Conservation (phyloP, 2,797 vertebrate genomes). For the Calcarius lapponicus region DNA sequence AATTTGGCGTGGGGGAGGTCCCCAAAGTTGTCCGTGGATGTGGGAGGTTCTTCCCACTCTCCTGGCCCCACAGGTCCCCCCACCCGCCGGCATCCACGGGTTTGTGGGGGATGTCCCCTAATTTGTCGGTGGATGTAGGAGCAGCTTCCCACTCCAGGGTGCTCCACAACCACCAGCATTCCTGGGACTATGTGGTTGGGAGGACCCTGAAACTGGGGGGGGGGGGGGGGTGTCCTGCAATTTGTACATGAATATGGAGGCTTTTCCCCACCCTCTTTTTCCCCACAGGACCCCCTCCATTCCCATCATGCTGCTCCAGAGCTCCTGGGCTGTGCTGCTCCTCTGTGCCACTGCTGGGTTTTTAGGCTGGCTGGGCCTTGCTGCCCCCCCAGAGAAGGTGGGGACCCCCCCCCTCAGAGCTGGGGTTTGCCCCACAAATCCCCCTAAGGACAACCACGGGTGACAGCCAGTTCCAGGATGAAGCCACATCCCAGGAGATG, state of each 20-base stretch:
- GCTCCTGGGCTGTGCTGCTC: neutral
- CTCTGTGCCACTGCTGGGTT: rapidly evolving
- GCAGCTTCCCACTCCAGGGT: neutral
- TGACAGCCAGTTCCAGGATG: conserved; percentile 76
- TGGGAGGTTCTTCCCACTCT: neutral
- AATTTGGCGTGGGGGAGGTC: neutral
- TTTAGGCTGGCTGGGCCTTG: neutral
- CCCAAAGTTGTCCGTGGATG: neutral
- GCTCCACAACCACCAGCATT: neutral
- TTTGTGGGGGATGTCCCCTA: neutral
- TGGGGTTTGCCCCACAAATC: rapidly evolving
- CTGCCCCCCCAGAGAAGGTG: neutral
- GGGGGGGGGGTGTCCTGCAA: neutral
- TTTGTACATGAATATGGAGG: neutral
- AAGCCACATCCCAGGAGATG: conserved; percentile 69
- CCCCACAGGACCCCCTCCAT: neutral
- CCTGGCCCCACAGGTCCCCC: rapidly evolving
- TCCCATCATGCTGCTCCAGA: neutral
- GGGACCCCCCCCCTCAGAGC: neutral
- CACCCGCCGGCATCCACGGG: neutral
- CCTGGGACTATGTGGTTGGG: too few species aligned
- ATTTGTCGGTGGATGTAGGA: neutral
- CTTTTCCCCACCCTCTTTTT: neutral
- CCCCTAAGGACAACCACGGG: conserved; percentile 72
- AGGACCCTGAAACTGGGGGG: neutral